Conservation (phyloP, 2,888 invertebrate genomes). For the Cenopis cana region DNA sequence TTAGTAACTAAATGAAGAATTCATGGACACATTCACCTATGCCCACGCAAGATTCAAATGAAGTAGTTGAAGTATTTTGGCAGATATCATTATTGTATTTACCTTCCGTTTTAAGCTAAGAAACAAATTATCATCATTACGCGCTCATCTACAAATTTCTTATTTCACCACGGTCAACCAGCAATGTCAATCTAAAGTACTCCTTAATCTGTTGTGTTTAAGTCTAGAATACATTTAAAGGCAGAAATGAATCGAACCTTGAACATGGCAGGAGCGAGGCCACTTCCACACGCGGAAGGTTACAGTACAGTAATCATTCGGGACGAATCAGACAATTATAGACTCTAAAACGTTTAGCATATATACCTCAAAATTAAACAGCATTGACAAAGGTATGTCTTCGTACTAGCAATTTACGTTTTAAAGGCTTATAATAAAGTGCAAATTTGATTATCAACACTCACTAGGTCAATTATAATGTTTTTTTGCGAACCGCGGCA, state of each 20-base stretch:
- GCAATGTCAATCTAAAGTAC: neutral
- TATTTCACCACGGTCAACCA: conserved; percentile 29
- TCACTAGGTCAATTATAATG: conserved; percentile 52
- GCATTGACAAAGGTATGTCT: neutral
- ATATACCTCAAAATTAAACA: conserved; percentile 21
- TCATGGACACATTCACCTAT: neutral
- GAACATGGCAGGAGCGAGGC: conserved; percentile 77
- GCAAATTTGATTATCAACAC: conserved; percentile 35
- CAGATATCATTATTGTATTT: neutral
- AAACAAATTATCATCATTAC: conserved; percentile 22
- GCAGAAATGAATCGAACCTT: conserved; percentile 67
- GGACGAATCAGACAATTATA: conserved; percentile 5
- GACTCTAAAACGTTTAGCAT: conserved; percentile 7
- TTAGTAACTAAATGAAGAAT: too few relatives aligned
- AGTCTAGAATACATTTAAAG: conserved; percentile 36
- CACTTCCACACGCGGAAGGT: conserved; percentile 68
- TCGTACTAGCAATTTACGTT: conserved; percentile 15
- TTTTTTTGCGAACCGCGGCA: conserved; percentile 40
- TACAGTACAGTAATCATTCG: conserved; percentile 51
- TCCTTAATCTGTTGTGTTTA: neutral
- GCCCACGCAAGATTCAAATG: neutral
- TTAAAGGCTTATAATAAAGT: conserved; percentile 30
- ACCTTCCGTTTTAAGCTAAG: conserved; percentile 18
- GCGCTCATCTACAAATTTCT: conserved; percentile 40
- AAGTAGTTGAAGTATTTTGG: neutral